Base-by-base conservation (phyloP, 1,140 invertebrate species). In the Chymomyza costata region DNA sequence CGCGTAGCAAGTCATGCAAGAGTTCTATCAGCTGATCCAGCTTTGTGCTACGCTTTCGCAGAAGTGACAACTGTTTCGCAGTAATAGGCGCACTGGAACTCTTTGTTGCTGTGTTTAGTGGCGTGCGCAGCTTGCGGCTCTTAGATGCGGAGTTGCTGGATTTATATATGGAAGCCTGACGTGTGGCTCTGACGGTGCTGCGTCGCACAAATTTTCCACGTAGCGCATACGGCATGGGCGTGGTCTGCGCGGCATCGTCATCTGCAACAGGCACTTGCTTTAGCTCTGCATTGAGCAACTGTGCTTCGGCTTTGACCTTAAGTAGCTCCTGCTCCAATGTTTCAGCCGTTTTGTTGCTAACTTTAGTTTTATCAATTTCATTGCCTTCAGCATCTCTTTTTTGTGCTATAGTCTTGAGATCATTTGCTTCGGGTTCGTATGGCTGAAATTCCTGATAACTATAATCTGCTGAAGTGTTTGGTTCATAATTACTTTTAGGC, bases 11-110 rank as follows among this genome's bases (percentile, higher is more conserved):
- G 34, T 80, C 60, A 44, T 58, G 55, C 13, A 80, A 35, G 7
- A 80, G 59, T 21, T 74, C 64, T 19, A 80, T 66, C 64, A 80
- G 51, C 6, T 71, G 59, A 37, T 78, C 73, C 3, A 78, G 43
- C 31, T 73, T 78, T 5, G 52, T 54, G 59, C 55, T 57, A 8
- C 60, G 62, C 21, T n/a, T 15, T 17, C 43, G 59, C 40, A 55
- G 37, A 49, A 41, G 38, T 63, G 47, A 51, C 30, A 63, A 18
- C 3, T 19, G 1, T n/a, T 5, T 25, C n/a, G 25, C 5, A 28
- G 5, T 10, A 10, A 28, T 6, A 6, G 5, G 25, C 25, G 5
- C 25, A 10, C 25, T 6, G 5, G 25, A 6, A 10, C 25, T 48
- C 32, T 14, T 34, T 10, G 32, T 34, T 34, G n/a, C n/a, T n/a